Percentiles rank a stretch among this genome's conserved stretches.
phyloP scores from a whole-genome alignment of 2,113 vertebrate species.

The Apistogramma diplotaenia region DNA sequence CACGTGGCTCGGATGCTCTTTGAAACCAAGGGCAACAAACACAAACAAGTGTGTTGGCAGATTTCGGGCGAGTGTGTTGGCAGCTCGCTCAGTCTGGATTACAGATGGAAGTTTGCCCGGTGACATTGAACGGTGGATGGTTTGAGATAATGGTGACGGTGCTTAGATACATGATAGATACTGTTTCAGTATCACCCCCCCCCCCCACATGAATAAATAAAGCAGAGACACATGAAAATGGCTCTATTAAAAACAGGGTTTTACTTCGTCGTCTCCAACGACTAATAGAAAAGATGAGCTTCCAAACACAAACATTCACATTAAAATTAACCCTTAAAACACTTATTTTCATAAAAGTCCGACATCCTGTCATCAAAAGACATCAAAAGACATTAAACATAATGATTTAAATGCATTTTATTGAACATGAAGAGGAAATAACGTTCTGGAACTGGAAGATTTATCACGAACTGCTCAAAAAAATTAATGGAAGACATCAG shows the following conservation, averaged over 20 bases:
- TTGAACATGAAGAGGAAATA: too few relatives aligned
- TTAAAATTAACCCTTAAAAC: not conserved
- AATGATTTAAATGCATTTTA: too few relatives aligned
- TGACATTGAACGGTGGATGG: not conserved
- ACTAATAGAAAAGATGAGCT: too few relatives aligned
- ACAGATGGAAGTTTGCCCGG: not conserved
- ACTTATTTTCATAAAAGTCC: too few relatives aligned
- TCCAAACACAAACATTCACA: not conserved
- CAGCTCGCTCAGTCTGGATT: not conserved
- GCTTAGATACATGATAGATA: not conserved
- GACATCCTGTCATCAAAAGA: not conserved
- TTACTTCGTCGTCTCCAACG: too few relatives aligned
- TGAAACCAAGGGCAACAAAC: not conserved
- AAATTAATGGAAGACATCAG: too few relatives aligned
- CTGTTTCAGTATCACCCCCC: not conserved
- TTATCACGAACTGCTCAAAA: too few relatives aligned
- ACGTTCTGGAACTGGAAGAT: too few relatives aligned
- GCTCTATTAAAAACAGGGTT: not conserved
- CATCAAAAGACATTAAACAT: too few relatives aligned
- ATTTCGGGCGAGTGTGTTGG: not conserved
- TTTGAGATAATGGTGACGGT: not conserved
- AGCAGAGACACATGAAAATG: too few relatives aligned
- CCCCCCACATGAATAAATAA: not conserved
- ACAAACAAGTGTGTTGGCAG: not conserved
- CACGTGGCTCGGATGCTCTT: not conserved